Percentiles rank a stretch among this genome's conserved stretches.
phyloP scores from a whole-genome alignment of 1,140 invertebrate species.

The Lepidurus apus region DNA sequence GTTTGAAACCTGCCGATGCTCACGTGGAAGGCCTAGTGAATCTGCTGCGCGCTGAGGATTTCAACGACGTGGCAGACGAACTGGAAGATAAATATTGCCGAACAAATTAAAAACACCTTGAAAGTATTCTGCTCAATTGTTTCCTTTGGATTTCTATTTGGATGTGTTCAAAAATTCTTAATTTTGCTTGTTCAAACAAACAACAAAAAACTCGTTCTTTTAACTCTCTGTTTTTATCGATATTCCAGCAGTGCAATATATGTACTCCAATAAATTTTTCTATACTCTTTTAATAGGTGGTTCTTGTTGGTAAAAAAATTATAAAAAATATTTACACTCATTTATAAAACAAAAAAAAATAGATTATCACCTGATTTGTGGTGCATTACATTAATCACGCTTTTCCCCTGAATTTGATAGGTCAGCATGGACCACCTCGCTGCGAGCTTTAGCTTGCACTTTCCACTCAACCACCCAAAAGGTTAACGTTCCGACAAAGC shows the following conservation, averaged over 20 bases:
- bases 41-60: constrained; percentile 28
- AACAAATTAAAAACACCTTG: neutral
- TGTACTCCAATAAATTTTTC: neutral
- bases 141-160: neutral
- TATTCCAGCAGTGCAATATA: constrained; percentile 13
- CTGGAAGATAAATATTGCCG: neutral
- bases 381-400: neutral
- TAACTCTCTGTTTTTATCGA: neutral
- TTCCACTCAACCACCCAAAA: constrained; percentile 75
- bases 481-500: constrained; percentile 65
- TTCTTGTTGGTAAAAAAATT: too few relatives aligned
- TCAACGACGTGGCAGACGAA: constrained; percentile 34
- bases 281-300: neutral
- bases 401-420: neutral
- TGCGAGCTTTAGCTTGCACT: neutral
- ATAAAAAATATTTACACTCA: too few relatives aligned
- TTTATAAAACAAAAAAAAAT: too few relatives aligned
- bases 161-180: neutral
- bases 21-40: constrained; percentile 29
- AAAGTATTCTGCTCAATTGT: constrained; percentile 5
- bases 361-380: too few relatives aligned
- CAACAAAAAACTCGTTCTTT: neutral
- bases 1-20: constrained; percentile 26
- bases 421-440: neutral
- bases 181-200: neutral